phyloP scores from a whole-genome alignment of 2,797 vertebrate genomes.

The Brachyrhaphis roseni region DNA sequence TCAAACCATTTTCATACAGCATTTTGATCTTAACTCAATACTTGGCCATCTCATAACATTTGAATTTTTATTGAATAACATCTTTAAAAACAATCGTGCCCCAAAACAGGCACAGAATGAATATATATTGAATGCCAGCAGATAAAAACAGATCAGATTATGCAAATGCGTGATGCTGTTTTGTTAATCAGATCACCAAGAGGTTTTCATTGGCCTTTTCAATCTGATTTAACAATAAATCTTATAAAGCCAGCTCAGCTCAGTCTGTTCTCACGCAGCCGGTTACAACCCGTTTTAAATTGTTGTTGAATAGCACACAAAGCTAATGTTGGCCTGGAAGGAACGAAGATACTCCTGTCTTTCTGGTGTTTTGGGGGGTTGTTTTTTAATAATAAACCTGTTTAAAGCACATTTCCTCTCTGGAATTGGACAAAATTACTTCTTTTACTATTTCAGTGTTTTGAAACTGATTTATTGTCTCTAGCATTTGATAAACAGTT shows the following conservation, averaged over 20 bases:
- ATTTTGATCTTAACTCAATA: neutral
- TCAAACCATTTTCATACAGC: neutral
- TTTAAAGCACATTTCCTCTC: neutral
- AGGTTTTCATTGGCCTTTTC: conserved; percentile 3
- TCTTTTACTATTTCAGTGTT: neutral
- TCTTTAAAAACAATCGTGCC: neutral
- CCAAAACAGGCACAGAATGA: neutral
- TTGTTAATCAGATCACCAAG: conserved; percentile 2
- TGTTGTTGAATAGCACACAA: neutral
- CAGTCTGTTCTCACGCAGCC: neutral
- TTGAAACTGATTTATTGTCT: neutral
- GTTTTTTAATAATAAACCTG: neutral
- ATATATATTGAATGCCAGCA: conserved; percentile 11
- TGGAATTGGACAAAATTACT: neutral
- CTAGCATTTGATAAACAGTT: neutral
- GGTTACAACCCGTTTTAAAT: neutral
- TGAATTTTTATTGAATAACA: neutral
- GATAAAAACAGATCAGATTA: conserved; percentile 27
- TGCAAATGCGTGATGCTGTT: neutral
- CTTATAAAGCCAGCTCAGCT: conserved; percentile 2
- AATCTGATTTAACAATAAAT: conserved; percentile 11
- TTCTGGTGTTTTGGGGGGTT: neutral
- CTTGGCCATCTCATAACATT: neutral
- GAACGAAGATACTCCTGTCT: neutral
- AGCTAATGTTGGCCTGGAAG: neutral